Conservation (phyloP, 2,888 invertebrate species). For the Clusia tigrina region DNA sequence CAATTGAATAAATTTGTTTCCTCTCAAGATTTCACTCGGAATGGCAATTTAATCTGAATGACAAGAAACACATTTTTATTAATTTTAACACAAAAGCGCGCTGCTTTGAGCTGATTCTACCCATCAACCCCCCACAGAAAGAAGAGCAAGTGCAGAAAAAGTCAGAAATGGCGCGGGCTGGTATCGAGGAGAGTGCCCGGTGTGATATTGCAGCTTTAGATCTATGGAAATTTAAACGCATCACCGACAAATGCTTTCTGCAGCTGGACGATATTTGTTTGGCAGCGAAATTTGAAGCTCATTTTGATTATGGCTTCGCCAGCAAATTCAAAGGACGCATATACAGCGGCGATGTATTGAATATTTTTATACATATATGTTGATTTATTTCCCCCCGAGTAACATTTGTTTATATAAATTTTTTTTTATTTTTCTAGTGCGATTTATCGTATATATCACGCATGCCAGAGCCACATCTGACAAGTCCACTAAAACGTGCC, state of each 20-base stretch:
- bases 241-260: constrained; percentile 58
- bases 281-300: constrained; percentile 42
- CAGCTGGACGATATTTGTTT: constrained; percentile 48
- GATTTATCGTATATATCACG: constrained; percentile 44
- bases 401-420: neutral
- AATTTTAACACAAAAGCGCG: constrained; percentile 45
- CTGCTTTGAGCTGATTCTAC: constrained; percentile 49
- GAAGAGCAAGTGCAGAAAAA: constrained; percentile 31
- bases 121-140: constrained; percentile 47
- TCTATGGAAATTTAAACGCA: constrained; percentile 52
- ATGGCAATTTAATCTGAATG: constrained; percentile 55
- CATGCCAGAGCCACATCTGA: constrained; percentile 48
- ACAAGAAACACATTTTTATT: constrained; percentile 52
- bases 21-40: constrained; percentile 50
- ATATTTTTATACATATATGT: neutral
- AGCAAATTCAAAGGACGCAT: constrained; percentile 46
- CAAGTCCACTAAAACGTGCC: constrained; percentile 53
- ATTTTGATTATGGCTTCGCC: constrained; percentile 56
- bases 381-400: neutral
- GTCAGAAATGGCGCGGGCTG: constrained; percentile 42
- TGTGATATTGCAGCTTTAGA: constrained; percentile 21
- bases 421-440: constrained; percentile 31
- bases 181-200: constrained; percentile 37
- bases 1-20: constrained; percentile 10
- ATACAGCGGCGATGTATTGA: constrained; percentile 40